Evolutionary conservation across 2,797 vertebrate species (phyloP).

Genomic region (Peromyscus aztecus): DNA sequence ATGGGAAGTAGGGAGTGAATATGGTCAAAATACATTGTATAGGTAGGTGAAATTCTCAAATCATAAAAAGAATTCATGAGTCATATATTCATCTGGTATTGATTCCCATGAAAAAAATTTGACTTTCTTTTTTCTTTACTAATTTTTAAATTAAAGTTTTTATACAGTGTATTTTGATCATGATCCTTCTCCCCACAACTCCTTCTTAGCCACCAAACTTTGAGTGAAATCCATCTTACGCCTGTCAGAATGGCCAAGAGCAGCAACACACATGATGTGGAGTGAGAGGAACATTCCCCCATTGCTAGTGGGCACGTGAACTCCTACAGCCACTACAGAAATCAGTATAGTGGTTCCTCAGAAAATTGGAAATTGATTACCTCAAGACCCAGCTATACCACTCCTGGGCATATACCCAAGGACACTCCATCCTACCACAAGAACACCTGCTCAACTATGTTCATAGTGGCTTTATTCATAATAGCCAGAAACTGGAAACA

Average conservation of each 20-base stretch:
- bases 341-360: not conserved
- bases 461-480: not conserved
- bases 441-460: not conserved
- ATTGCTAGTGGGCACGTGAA: not conserved
- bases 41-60: not conserved
- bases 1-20: not conserved
- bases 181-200: not conserved
- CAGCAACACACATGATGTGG: not conserved
- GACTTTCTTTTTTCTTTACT: not conserved
- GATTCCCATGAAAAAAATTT: not conserved
- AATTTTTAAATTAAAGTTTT: not conserved
- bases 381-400: not conserved
- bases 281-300: not conserved
- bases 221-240: not conserved
- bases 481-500: not conserved
- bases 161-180: not conserved
- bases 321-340: not conserved
- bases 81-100: constrained; percentile 15
- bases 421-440: not conserved
- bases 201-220: not conserved
- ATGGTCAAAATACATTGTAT: not conserved
- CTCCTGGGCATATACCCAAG: not conserved
- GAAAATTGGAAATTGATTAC: not conserved
- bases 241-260: not conserved
- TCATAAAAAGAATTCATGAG: not conserved